A percentile compares a stretch with the other conserved stretches of the same genome.
Conservation (phyloP, 1,140 invertebrate genomes). For the Trypoxylus dichotomus region DNA sequence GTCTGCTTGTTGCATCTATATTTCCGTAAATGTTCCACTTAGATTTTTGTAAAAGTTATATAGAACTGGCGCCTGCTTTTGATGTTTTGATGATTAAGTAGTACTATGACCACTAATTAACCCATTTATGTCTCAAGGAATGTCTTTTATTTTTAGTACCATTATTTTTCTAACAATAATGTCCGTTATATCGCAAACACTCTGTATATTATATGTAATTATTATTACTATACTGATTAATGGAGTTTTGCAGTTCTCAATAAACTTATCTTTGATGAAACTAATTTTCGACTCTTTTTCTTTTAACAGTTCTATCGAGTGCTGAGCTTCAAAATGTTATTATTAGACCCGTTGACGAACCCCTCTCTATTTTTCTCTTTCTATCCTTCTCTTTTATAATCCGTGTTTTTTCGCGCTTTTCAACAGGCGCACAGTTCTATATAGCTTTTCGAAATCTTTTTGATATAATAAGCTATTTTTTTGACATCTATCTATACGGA, state of each 20-base stretch:
- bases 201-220: constrained; percentile 8
- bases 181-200: neutral
- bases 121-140: neutral
- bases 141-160: neutral
- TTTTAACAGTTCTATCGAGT: constrained; percentile 41
- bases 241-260: neutral
- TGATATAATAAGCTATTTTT: neutral
- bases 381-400: neutral
- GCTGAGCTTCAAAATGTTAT: constrained; percentile 53
- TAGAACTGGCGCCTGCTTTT: constrained; percentile 50
- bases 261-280: constrained; percentile 7
- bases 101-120: neutral
- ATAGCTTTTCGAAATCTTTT: constrained; percentile 46
- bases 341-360: neutral
- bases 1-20: neutral
- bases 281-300: constrained; percentile 37
- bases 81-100: too few species aligned
- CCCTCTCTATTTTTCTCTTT: constrained; percentile 1
- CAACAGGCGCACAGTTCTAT: constrained; percentile 50
- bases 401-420: neutral
- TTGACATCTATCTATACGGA: constrained; percentile 10
- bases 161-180: neutral
- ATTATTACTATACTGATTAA: neutral
- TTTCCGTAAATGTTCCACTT: neutral
- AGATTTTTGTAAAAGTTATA: constrained; percentile 47